Evolutionary conservation across 2,113 vertebrate species (phyloP).

Genomic region (Rhadina sibilatrix): DNA sequence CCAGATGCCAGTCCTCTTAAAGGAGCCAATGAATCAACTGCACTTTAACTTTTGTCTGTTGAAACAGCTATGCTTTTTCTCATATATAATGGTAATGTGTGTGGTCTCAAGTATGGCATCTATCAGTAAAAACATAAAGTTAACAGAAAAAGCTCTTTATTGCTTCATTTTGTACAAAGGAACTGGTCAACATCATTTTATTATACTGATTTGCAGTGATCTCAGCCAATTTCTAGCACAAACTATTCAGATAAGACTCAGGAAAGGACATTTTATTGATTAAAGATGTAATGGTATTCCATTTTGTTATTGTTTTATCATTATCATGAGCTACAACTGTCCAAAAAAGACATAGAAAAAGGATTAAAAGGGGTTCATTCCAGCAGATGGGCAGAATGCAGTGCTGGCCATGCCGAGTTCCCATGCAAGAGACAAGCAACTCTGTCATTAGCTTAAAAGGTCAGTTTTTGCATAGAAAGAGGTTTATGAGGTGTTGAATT

Average conservation of each 20-base stretch:
- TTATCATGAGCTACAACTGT: background rate
- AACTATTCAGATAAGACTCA: background rate
- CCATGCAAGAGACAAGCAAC: background rate
- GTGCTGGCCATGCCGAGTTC: background rate
- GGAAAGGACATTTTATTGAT: background rate
- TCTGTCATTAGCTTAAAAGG: constrained; percentile 31
- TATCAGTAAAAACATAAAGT: constrained; percentile 35
- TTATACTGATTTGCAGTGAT: background rate
- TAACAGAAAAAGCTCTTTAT: constrained; percentile 39
- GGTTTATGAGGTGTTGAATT: constrained; percentile 44
- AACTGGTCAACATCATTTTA: background rate
- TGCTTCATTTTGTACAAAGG: constrained; percentile 21
- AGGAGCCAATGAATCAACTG: constrained; percentile 46
- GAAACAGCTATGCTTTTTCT: constrained; percentile 24
- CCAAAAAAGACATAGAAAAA: background rate
- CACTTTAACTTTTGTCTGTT: constrained; percentile 38
- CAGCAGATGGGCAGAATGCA: background rate
- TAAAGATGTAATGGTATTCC: background rate
- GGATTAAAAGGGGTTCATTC: background rate
- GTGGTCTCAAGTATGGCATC: constrained; percentile 29
- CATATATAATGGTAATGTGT: background rate
- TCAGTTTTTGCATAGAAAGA: constrained; percentile 50
- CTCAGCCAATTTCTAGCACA: background rate
- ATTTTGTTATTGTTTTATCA: background rate
- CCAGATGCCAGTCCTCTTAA: constrained; percentile 65